These are phyloP conservation scores for Patella depressa DNA, from an alignment of 2,888 invertebrate genomes.

Conservation along the genomic window DNA sequence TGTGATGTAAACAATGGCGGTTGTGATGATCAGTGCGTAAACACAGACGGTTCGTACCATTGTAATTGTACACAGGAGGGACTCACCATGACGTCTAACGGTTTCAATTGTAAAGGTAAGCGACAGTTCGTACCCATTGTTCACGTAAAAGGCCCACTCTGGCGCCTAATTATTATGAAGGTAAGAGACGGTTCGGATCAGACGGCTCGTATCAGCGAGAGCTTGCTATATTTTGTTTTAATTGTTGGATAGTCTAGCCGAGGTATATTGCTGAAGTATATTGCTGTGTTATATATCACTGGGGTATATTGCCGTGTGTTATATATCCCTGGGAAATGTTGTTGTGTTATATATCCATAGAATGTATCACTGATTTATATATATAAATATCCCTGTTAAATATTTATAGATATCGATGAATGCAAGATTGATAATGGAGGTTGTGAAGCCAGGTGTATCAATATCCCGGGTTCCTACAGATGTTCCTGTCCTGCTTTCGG, in stretches of 20 bases:
- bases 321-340: too few relatives aligned
- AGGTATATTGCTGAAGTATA: too few relatives aligned
- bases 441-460: slow-evolving; percentile 38
- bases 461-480: slow-evolving; percentile 36
- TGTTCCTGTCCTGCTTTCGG: slow-evolving; percentile 42
- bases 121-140: background rate
- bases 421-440: slow-evolving; percentile 36
- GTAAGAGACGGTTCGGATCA: too few relatives aligned
- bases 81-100: background rate
- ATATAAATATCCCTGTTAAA: too few relatives aligned
- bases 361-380: too few relatives aligned
- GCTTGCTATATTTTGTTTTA: too few relatives aligned
- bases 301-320: too few relatives aligned
- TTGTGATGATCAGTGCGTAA: slow-evolving; percentile 55
- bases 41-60: slow-evolving; percentile 52
- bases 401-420: slow-evolving; percentile 41
- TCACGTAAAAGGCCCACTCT: background rate
- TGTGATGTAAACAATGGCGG: slow-evolving; percentile 55
- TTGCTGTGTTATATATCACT: too few relatives aligned
- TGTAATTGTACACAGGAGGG: slow-evolving; percentile 42
- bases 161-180: too few relatives aligned
- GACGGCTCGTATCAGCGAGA: too few relatives aligned
- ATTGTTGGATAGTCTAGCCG: too few relatives aligned
- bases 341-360: too few relatives aligned
- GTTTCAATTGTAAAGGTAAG: slow-evolving; percentile 25